Conservation (phyloP, 2,797 vertebrate genomes). For the Scolopax rusticola region DNA sequence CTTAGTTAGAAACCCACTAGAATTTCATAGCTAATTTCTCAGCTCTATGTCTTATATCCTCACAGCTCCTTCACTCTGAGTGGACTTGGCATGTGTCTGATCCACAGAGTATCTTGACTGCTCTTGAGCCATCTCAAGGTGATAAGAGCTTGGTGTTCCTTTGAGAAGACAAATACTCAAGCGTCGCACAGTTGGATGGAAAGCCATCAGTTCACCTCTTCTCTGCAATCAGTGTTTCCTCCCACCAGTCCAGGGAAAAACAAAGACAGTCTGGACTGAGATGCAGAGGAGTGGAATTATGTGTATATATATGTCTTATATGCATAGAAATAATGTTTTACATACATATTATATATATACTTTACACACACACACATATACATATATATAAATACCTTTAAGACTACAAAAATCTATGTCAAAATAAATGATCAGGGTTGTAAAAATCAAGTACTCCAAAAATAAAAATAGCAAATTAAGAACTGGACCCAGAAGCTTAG, state of each 20-base stretch:
- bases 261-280: not conserved
- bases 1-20: not conserved
- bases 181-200: not conserved
- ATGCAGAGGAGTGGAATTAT: not conserved
- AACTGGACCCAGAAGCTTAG: not conserved
- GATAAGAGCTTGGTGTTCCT: accelerated
- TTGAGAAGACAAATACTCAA: not conserved
- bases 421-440: not conserved
- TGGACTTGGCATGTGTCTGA: not conserved
- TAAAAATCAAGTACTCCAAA: not conserved
- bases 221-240: not conserved
- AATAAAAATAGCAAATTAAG: not conserved
- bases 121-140: accelerated
- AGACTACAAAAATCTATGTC: not conserved
- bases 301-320: not conserved
- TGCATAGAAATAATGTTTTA: not conserved
- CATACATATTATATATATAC: not conserved
- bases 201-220: not conserved
- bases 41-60: not conserved
- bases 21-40: not conserved
- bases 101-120: not conserved
- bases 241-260: not conserved
- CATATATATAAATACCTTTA: not conserved
- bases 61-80: not conserved
- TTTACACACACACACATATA: not conserved